Base-by-base conservation (phyloP, 2,113 vertebrate genomes). In the Tylochromis polylepis region DNA sequence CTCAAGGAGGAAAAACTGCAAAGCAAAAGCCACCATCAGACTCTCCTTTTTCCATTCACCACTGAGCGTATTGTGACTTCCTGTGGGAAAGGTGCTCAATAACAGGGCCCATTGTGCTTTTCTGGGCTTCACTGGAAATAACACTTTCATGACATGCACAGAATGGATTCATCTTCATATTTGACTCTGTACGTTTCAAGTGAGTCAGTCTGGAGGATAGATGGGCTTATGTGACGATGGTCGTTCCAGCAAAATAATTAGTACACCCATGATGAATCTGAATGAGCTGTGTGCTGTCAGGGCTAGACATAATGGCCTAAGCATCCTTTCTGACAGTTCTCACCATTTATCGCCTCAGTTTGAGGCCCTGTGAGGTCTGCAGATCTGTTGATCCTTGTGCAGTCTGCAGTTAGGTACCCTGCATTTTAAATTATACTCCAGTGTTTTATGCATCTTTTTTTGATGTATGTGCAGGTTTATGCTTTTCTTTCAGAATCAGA, bases 51-150 rank as follows among this genome's bases (percentile, higher is more conserved):
- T 84, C 38, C 90, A 87, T 89, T 91, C 86, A 60, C 58, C 2
- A 34, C 11, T 77, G 88, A 89, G 83, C 60, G 18, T 27, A 81
- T 14, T 82, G 51, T 38, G 87, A 79, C 88, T 93, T 91, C 85
- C 89, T 94, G 91, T 94, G 93, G 93, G 92, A 94, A 94, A 83
- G 36, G 62, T 38, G 59, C 85, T 89, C 31, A 2, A 56, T 59
- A 67, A 84, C 90, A 83, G 16, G 36, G 49, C 78, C 82, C 11
- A 60, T 79, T 84, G 82, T 49, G 81, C 51, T 56, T 41, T 58
- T 84, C 62, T 31, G 38, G 5, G 38, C 55, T 41, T 49, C 46
- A 41, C 34, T 56, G 24, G 72, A 79, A 53, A 58, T 11, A 38
- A 11, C 15, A 56, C 24, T 7, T 53, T 34, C 59, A 36, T 22